phyloP scores from a whole-genome alignment of 1,140 invertebrate genomes.

The Chlorops oryzae region DNA sequence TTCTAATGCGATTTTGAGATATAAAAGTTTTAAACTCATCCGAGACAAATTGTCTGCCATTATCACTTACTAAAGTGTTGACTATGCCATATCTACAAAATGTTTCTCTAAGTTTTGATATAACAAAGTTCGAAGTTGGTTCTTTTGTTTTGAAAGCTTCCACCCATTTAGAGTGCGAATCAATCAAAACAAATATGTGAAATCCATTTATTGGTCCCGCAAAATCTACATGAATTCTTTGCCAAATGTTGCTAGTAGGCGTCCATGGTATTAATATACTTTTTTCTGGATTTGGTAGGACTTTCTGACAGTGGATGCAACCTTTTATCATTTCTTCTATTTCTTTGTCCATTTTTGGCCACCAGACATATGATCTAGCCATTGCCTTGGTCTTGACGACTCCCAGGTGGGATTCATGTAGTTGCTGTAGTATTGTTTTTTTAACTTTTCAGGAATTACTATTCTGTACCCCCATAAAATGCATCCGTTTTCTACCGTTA shows the following conservation, averaged over 20 bases:
- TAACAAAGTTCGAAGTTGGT: constrained; percentile 3
- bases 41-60: constrained; percentile 5
- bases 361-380: constrained; percentile 7
- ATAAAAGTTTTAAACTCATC: constrained; percentile 1
- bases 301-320: background rate
- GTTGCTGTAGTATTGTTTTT: background rate
- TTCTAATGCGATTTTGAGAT: too few species aligned
- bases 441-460: constrained; percentile 1
- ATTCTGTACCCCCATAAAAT: background rate
- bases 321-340: constrained; percentile 31
- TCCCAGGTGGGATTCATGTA: constrained; percentile 4
- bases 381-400: constrained; percentile 7
- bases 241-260: background rate
- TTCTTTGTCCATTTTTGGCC: background rate
- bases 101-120: background rate
- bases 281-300: constrained; percentile 1
- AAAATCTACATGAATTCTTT: constrained; percentile 2
- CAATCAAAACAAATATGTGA: background rate
- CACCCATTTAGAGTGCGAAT: background rate
- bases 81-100: constrained; percentile 4
- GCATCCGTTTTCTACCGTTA: background rate
- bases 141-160: constrained; percentile 4
- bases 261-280: constrained; percentile 7
- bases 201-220: constrained; percentile 1
- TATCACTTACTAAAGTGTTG: constrained; percentile 6